Evolutionary conservation across 2,888 invertebrate genomes (phyloP), one percentile per base, ranked within the genome.

Genomic region (Phytoseiulus persimilis): DNA sequence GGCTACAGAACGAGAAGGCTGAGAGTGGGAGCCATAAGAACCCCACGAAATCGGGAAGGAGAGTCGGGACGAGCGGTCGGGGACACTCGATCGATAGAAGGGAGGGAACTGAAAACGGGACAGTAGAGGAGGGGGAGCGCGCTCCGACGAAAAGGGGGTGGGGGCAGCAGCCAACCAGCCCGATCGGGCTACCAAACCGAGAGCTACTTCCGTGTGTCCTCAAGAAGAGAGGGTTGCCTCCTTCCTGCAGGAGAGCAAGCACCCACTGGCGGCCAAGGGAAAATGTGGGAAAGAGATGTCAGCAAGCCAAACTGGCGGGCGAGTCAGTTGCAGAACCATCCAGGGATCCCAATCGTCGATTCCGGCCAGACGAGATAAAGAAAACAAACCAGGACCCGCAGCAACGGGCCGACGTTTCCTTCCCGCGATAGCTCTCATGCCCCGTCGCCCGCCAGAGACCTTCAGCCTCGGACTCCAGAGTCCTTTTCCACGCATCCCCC

Each of bases 151-250:
- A 23, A 65, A 65, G 23, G 65, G 65, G 23, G 65, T 65, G 28
- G 14, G 1, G 18, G 65, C 65, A 6, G 18, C 11, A 65, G 65
- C 28, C 65, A 28, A 65, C 11, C 65, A 28, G 65, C 11, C 65
- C 18, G 65, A 65, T 65, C 65, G 65, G 65, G 65, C 65, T 2
- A 65, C 65, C 65, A 23, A 65, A 65, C 65, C 65, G 65, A 65
- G 65, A 65, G 65, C 65, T 65, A 65, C 65, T 65, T 65, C 65
- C 65, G 65, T 65, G 65, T 65, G 65, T 65, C 65, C 65, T 65
- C 65, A 65, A 65, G 65, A 65, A 65, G 65, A 65, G 65, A 65
- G 65, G 65, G 65, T 65, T 65, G 65, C 65, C 65, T 65, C 65
- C 65, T 65, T 65, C 65, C 65, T 65, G 65, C 65, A 65, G 65